phyloP scores from a whole-genome alignment of 2,113 vertebrate genomes.

The Potamarius usumacintae region DNA sequence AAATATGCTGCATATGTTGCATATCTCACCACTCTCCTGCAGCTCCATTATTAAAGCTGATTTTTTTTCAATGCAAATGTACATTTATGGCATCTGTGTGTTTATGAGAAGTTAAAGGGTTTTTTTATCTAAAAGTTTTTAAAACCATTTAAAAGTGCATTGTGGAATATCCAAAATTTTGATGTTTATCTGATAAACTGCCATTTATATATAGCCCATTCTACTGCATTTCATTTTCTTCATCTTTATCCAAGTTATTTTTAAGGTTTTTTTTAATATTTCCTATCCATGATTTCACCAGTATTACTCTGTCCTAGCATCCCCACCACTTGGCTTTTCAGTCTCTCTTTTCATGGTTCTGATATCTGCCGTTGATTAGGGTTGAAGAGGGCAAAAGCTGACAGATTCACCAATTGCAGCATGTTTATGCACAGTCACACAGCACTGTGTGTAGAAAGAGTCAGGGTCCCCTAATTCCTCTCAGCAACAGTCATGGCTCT shows the following conservation, averaged over 20 bases:
- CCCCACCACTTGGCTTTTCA: not conserved
- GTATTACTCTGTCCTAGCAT: not conserved
- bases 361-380: constrained; percentile 23
- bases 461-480: constrained; percentile 65
- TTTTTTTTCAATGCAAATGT: not conserved
- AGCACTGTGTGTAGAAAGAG: constrained; percentile 60
- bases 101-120: not conserved
- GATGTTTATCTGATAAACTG: not conserved
- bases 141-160: not conserved
- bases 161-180: not conserved
- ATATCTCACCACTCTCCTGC: not conserved
- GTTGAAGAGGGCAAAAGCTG: constrained; percentile 61
- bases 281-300: constrained; percentile 10
- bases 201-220: not conserved
- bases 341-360: constrained; percentile 6
- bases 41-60: not conserved
- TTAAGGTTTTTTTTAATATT: not conserved
- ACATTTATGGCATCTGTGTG: not conserved
- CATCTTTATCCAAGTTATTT: not conserved
- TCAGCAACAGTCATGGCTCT: constrained; percentile 56
- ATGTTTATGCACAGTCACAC: constrained; percentile 71
- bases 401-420: constrained; percentile 70
- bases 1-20: too few species aligned
- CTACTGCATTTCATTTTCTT: constrained; percentile 9
- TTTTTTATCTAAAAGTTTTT: not conserved